A percentile compares a stretch with the other conserved stretches of the same genome.
These are phyloP conservation scores for Callopanchax toddi DNA, from an alignment of 2,113 vertebrate species.

Conservation along the genomic window DNA sequence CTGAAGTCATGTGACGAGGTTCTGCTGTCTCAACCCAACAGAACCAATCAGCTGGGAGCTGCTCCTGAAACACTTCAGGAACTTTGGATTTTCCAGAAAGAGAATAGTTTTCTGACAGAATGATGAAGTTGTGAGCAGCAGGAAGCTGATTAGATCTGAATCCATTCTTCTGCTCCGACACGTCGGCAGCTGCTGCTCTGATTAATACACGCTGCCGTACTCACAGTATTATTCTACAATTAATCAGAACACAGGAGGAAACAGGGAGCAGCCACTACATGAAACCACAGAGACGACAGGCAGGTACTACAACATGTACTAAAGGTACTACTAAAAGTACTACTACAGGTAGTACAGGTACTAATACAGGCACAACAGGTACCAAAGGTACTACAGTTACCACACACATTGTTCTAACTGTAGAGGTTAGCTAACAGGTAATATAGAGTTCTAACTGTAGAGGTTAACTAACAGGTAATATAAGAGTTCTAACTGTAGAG, in stretches of 20 bases:
- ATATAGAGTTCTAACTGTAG: no score
- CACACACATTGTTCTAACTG: no score
- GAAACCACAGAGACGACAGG: no score
- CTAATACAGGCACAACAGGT: no score
- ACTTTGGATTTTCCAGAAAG: fast-evolving
- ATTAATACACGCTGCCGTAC: background rate
- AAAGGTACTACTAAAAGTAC: no score
- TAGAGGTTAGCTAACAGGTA: no score
- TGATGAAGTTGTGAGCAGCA: background rate
- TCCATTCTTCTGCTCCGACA: background rate
- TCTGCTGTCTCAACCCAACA: slow-evolving; percentile 5
- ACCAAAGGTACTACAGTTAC: no score
- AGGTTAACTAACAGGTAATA: no score
- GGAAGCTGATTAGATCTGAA: background rate
- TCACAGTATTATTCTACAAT: background rate
- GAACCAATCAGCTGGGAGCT: slow-evolving; percentile 14
- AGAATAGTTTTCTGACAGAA: background rate
- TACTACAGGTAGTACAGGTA: no score
- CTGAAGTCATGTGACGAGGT: background rate
- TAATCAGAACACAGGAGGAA: background rate
- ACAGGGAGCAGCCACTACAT: no score
- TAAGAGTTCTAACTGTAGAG: no score
- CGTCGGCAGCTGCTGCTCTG: background rate
- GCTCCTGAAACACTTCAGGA: slow-evolving; percentile 7
- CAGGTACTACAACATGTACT: background rate